Evolutionary conservation across 2,888 invertebrate species (phyloP).

Genomic region (Scrobipalpa atriplicella): DNA sequence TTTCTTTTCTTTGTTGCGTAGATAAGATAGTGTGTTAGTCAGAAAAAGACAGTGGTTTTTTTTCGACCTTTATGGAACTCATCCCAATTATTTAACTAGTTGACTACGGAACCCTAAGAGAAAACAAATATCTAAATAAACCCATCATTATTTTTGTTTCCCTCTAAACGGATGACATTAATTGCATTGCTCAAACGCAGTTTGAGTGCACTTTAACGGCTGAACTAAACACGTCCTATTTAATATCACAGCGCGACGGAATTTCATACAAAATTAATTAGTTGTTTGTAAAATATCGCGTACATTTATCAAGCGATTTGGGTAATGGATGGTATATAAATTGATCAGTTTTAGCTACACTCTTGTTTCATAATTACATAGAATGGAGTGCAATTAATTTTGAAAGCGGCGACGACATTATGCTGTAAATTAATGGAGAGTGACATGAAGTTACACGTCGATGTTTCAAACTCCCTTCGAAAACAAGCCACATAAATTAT

Average conservation of each 20-base stretch:
- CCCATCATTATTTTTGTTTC: background rate
- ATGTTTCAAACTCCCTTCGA: no score
- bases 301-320: constrained; percentile 4
- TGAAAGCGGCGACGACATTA: background rate
- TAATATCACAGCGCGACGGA: constrained; percentile 1
- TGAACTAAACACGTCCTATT: background rate
- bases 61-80: no score
- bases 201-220: background rate
- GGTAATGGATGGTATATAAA: constrained; percentile 1
- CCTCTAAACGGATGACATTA: background rate
- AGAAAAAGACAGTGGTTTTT: no score
- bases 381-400: background rate
- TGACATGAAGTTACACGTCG: no score
- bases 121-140: no score
- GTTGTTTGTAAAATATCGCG: background rate
- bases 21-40: no score
- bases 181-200: background rate
- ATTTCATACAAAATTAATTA: constrained; percentile 17
- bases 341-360: background rate
- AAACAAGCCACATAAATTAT: no score
- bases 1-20: no score
- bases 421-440: no score
- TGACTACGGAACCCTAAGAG: no score
- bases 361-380: background rate
- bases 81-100: no score